These are phyloP conservation scores for Erannis defoliaria DNA, from an alignment of 2,888 invertebrate genomes.

Conservation along the genomic window DNA sequence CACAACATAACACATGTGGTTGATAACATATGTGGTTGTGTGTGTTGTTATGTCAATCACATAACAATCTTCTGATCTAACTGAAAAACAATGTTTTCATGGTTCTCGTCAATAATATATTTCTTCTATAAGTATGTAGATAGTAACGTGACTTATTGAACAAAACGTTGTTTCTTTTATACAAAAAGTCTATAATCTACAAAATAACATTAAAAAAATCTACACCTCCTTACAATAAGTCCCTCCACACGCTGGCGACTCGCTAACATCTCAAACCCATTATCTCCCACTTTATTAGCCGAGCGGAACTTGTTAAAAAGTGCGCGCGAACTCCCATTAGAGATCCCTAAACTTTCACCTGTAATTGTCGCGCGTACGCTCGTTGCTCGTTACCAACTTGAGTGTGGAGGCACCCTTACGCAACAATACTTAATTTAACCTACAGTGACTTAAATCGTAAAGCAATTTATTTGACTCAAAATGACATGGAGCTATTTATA, in stretches of 20 bases:
- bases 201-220: background rate
- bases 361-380: slow-evolving; percentile 60
- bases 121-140: too few species aligned
- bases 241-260: slow-evolving; percentile 29
- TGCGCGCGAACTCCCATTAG: slow-evolving; percentile 74
- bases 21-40: too few species aligned
- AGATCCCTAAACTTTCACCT: slow-evolving; percentile 62
- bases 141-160: too few species aligned
- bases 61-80: too few species aligned
- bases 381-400: slow-evolving; percentile 52
- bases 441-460: background rate
- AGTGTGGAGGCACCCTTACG: slow-evolving; percentile 38
- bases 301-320: slow-evolving; percentile 78
- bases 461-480: too few species aligned
- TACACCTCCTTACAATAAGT: slow-evolving; percentile 16
- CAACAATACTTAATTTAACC: slow-evolving; percentile 1
- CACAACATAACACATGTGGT: too few species aligned
- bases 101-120: too few species aligned
- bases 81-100: too few species aligned
- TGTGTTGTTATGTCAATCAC: too few species aligned
- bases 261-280: slow-evolving; percentile 52
- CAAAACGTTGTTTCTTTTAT: background rate
- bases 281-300: slow-evolving; percentile 54
- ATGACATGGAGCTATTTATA: background rate
- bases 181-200: background rate